Evolutionary conservation across 2,797 vertebrate species (phyloP), one percentile per base, ranked within the genome.

Genomic region (Zalophus californianus): DNA sequence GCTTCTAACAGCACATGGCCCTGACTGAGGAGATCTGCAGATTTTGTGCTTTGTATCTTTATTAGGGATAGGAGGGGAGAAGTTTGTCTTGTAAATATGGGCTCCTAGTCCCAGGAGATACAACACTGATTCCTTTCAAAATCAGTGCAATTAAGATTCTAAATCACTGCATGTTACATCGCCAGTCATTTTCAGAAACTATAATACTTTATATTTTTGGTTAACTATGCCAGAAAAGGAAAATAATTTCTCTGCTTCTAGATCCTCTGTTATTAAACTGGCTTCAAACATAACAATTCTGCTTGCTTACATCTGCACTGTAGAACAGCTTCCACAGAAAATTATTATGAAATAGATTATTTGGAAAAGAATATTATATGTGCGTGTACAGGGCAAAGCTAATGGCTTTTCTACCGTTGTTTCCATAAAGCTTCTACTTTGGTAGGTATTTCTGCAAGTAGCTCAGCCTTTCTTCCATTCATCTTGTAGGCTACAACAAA

Each of bases 81-180:
- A 20, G 16, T 56, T 0, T 87, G 13, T 77, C 92, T 90, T 85
- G 9, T 79, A 90, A 96, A 91, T 86, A 50, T 80, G n/a, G 73
- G 58, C 12, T 66, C 6, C 66, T 8, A 75, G 56, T 86, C n/a
- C 62, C 77, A 16, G 12, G 35, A 96, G 9, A 72, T 38, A 92
- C 3, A 68, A 72, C 41, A 90, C 0, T 87, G 7, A 64, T 77
- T 91, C 83, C 52, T 96, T 91, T 90, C 35, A n/a, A 91, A 97
- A 95, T 84, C 58, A 84, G 15, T 84, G 64, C 60, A 94, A 58
- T 91, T 94, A 95, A 82, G 38, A 87, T 83, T 66, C 62, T 85
- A 91, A 80, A 86, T 68, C 44, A 73, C 44, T 92, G 38, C 66
- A 91, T 35, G n/a, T 82, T 80, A 60, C 48, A 91, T 0, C 77